phyloP scores from a whole-genome alignment of 2,797 vertebrate genomes.

The Okamejei kenojei region DNA sequence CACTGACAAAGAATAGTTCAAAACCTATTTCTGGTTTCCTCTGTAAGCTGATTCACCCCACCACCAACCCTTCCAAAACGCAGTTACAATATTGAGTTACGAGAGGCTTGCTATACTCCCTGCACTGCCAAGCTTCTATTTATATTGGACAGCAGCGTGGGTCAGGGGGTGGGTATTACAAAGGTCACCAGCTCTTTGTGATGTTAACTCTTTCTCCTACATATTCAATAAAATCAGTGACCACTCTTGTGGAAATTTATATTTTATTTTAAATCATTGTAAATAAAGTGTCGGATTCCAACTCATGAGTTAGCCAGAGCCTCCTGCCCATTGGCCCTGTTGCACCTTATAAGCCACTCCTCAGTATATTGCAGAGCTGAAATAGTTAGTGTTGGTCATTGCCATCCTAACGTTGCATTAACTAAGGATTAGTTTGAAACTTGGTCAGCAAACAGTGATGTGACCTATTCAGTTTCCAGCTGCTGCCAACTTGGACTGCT shows the following conservation, averaged over 20 bases:
- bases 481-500: neutral
- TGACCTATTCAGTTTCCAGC: neutral
- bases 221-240: neutral
- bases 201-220: neutral
- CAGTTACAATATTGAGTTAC: neutral
- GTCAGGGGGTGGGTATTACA: neutral
- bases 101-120: neutral
- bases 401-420: slow-evolving; percentile 47
- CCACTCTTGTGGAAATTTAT: neutral
- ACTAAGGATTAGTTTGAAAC: slow-evolving; percentile 36
- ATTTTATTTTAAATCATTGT: neutral
- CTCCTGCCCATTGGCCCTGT: neutral
- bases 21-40: neutral
- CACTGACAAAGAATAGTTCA: neutral
- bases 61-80: neutral
- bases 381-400: slow-evolving; percentile 48
- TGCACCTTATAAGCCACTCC: neutral
- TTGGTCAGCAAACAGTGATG: neutral
- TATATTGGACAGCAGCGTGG: neutral
- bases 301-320: neutral
- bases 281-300: neutral
- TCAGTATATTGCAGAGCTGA: slow-evolving; percentile 39
- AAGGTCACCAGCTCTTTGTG: slow-evolving; percentile 3
- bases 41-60: neutral
- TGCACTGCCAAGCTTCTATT: neutral